Percentiles rank a stretch among this genome's conserved stretches.
Conservation (phyloP, 92 coral and sea anemone genomes). For the Pocillopora meandrina region DNA sequence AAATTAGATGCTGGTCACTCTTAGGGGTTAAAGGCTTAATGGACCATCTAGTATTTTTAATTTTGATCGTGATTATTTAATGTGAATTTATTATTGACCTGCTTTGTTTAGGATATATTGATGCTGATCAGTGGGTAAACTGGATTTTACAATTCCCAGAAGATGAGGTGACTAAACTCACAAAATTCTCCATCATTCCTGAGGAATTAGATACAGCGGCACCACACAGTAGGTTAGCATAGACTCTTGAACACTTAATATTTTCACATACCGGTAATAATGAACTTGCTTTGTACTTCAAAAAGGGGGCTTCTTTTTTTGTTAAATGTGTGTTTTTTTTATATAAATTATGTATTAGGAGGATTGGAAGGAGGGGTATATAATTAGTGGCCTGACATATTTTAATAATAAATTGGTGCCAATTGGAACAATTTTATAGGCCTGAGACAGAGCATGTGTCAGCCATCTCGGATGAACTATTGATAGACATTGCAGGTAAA, state of each 20-base stretch:
- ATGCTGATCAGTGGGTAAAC: constrained; percentile 80
- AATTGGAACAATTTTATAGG: neutral
- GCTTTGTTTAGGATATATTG: constrained; percentile 61
- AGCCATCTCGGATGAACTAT: constrained; percentile 56
- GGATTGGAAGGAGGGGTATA: too few relatives aligned
- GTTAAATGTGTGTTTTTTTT: too few relatives aligned
- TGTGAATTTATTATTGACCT: too few relatives aligned
- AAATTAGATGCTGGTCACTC: too few relatives aligned
- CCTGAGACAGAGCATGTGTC: constrained; percentile 16
- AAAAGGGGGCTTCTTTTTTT: too few relatives aligned
- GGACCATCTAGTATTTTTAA: too few relatives aligned
- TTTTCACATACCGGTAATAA: too few relatives aligned
- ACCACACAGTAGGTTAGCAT: constrained; percentile 16
- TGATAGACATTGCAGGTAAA: constrained; percentile 49
- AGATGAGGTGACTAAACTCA: constrained; percentile 65
- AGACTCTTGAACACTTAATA: neutral
- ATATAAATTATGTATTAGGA: too few relatives aligned
- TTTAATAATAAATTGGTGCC: neutral
- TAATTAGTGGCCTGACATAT: too few relatives aligned
- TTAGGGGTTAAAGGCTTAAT: neutral
- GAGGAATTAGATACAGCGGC: constrained; percentile 32
- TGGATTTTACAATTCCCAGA: constrained; percentile 62
- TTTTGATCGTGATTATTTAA: too few relatives aligned
- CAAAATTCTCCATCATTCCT: constrained; percentile 58
- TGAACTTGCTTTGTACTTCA: too few relatives aligned